Conservation (phyloP, 2,797 vertebrate species). For the Xenopus petersii region DNA sequence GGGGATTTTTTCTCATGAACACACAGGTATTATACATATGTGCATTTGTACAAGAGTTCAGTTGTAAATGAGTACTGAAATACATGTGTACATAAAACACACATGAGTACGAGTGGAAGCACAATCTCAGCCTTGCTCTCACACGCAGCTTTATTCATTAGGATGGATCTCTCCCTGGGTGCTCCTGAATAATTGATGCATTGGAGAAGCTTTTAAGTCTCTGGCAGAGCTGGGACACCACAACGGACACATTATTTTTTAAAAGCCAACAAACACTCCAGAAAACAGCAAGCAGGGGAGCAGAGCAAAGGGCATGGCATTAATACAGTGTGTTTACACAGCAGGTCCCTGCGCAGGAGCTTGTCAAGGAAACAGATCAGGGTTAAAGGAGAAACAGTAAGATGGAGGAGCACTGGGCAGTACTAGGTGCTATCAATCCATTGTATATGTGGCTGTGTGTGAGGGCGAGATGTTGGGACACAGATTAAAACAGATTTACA, state of each 20-base stretch:
- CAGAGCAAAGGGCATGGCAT: conserved; percentile 67
- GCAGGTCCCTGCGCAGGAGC: conserved; percentile 53
- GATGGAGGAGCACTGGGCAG: too few species aligned
- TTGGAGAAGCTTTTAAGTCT: conserved; percentile 68
- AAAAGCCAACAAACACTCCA: conserved; percentile 62
- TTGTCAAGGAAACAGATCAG: conserved; percentile 57
- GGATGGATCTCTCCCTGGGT: conserved; percentile 71
- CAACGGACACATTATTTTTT: conserved; percentile 61
- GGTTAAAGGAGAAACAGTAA: conserved; percentile 23
- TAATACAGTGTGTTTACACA: conserved; percentile 69
- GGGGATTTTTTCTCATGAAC: neutral
- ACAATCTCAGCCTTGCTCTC: conserved; percentile 39
- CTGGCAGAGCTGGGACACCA: conserved; percentile 53
- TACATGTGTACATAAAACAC: neutral
- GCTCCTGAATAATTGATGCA: conserved; percentile 76
- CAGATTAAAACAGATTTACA: too few species aligned
- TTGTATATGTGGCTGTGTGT: too few species aligned
- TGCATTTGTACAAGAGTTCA: neutral
- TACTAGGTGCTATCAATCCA: too few species aligned
- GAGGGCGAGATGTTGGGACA: too few species aligned
- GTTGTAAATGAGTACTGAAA: neutral
- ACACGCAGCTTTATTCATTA: conserved; percentile 68
- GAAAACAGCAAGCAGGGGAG: conserved; percentile 59
- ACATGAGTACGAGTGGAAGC: conserved; percentile 2
- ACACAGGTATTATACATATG: neutral